Evolutionary conservation across 2,113 vertebrate species (phyloP), one percentile per base, ranked within the genome.

Genomic region (Sardina pilchardus): DNA sequence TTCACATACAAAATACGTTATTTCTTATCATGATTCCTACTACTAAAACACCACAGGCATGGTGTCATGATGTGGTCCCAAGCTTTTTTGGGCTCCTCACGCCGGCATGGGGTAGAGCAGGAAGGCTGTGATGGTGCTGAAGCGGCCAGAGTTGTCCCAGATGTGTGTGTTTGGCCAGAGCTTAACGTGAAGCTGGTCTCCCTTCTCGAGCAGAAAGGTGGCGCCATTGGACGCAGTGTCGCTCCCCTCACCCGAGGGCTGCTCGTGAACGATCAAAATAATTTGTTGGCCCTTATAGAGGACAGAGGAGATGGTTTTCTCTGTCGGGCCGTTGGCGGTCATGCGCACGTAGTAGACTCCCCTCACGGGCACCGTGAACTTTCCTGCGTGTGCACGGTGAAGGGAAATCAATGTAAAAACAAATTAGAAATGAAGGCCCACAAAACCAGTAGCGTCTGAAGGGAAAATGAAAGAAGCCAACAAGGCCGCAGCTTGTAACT

Each of bases 81-180:
- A n/a, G n/a, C n/a, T n/a, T n/a, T n/a, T n/a, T n/a, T n/a, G n/a
- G n/a, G n/a, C n/a, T n/a, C n/a, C n/a, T n/a, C n/a, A n/a, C n/a
- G n/a, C n/a, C n/a, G n/a, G 36, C 88, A 88, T 42, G 9, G 91
- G 81, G 85, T 90, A 92, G 44, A 93, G 84, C 86, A 92, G 92
- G 90, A 92, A 91, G 87, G 90, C 89, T 7, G 88, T 92, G 91
- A 92, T 91, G 86, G 91, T 92, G 90, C 91, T 93, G 90, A 90
- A 89, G 82, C 91, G 91, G 89, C 91, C 90, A 87, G 85, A 86
- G 91, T 91, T 92, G 90, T 92, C 90, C 90, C 90, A 92, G 90
- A 91, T 90, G 78, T 92, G 92, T 0, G 92, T 92, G 63, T 91
- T 42, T 0, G 86, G 56, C 92, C 90, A 92, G 85, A 93, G 91